Conservation (phyloP, 2,113 vertebrate species). For the Meleagris gallopavo region DNA sequence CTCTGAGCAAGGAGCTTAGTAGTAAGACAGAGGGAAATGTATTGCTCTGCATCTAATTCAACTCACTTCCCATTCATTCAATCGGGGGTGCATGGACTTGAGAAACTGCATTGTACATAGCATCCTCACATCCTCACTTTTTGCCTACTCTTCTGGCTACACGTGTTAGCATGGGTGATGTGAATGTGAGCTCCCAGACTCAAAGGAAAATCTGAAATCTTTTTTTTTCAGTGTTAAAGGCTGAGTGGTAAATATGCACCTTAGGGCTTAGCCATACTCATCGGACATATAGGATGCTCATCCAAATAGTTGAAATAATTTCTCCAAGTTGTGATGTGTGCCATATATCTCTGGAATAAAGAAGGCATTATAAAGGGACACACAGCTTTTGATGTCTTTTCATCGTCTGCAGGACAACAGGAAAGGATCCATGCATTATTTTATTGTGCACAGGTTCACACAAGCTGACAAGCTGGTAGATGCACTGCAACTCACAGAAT, state of each 20-base stretch:
- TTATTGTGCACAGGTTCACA: neutral
- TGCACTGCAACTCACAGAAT: too few species aligned
- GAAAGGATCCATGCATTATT: neutral
- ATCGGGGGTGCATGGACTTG: neutral
- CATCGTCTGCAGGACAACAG: neutral
- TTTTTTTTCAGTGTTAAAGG: neutral
- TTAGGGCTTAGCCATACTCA: neutral
- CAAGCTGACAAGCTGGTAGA: accelerated
- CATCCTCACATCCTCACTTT: neutral
- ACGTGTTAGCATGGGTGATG: neutral
- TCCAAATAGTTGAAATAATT: neutral
- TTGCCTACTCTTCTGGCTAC: neutral
- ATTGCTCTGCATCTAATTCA: neutral
- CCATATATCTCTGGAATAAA: neutral
- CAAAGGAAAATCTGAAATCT: neutral
- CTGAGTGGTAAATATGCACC: neutral
- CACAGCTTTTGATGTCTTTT: neutral
- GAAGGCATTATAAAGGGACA: accelerated
- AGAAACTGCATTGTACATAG: neutral
- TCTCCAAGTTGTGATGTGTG: neutral
- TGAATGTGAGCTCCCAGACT: neutral
- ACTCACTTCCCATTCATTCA: neutral
- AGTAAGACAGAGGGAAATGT: neutral
- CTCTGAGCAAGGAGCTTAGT: neutral
- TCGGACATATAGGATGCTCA: neutral